Evolutionary conservation across 2,888 invertebrate species (phyloP), one percentile per base, ranked within the genome.

Genomic region (Auanema sp.): DNA sequence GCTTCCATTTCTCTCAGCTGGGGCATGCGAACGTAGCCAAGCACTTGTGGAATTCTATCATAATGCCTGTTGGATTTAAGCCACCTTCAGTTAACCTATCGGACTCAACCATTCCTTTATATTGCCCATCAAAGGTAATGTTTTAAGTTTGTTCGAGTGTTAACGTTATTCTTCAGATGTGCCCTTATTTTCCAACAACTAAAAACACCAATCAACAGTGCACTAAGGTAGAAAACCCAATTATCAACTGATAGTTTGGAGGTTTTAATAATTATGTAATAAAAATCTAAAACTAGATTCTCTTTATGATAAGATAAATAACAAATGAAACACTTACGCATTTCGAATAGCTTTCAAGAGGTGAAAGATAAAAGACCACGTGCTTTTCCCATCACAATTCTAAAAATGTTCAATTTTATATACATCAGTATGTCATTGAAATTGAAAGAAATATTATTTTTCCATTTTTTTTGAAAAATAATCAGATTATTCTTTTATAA

Each of bases 1-100:
- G 74, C 52, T 74, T 74, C 71, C 71, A 74, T 52, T 74, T 74
- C 60, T 72, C 72, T 0, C 57, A 65, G 24, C 61, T 66, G 1
- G 72, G 70, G 16, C 72, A 72, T 49, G 70, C 72, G 10, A 67
- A 68, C 25, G 63, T 70, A 1, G 70, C 70, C n/a, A 70, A 72
- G 52, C 68, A 68, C 18, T 55, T 72, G 16, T 72, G 72, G 72
- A 72, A 72, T 43, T 69, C 64, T 47, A 67, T 70, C 18, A 54
- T 70, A 1, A 66, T 67, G 47, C 69, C 69, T 16, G 69, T 69
- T 4, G 69, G 66, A 6, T 49, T 58, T 3, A 66, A 69, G 49
- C 25, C 41, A 11, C 6, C 23, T 11, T 57, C 43, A 2, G 69
- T 69, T 11, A 63, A 69, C 44, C 51, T 69, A 18, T 66, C 66